Evolutionary conservation across 2,888 invertebrate genomes (phyloP).

Genomic region (Drosophila borealis): DNA sequence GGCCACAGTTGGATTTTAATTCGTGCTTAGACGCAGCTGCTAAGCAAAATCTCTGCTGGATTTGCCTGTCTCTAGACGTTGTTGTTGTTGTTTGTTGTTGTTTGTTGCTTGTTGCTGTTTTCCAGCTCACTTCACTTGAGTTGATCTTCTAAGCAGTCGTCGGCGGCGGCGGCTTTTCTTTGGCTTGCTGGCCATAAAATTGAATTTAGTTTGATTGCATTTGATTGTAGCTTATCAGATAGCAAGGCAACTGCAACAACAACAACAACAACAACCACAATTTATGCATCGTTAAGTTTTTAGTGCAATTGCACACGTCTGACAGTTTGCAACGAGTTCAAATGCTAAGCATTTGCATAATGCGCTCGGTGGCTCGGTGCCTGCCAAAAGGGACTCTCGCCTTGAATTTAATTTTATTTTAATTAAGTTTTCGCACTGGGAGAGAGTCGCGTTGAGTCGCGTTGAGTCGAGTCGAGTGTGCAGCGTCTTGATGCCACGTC

Average conservation of each 20-base stretch:
- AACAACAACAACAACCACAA: constrained; percentile 21
- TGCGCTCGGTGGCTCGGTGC: constrained; percentile 25
- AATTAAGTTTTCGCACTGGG: constrained; percentile 62
- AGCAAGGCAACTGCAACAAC: constrained; percentile 10
- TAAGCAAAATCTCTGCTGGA: constrained; percentile 43
- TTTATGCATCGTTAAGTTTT: constrained; percentile 78
- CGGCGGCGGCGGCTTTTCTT: constrained; percentile 50
- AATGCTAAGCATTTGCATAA: constrained; percentile 69
- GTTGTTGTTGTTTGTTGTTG: constrained; percentile 11
- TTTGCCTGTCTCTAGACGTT: background rate
- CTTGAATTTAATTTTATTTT: constrained; percentile 67
- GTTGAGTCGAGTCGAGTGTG: background rate
- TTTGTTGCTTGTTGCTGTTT: constrained; percentile 28
- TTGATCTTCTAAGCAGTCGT: constrained; percentile 62
- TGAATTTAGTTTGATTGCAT: constrained; percentile 80
- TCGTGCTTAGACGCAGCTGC: constrained; percentile 67
- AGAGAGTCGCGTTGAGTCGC: too few relatives aligned
- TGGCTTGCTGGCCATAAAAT: constrained; percentile 64
- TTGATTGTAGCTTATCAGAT: constrained; percentile 79
- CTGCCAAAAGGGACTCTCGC: constrained; percentile 31
- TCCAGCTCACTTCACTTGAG: constrained; percentile 72
- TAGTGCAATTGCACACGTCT: constrained; percentile 50
- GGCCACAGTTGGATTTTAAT: constrained; percentile 60
- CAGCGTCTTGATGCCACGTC: constrained; percentile 33
- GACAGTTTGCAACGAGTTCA: constrained; percentile 24